These are phyloP conservation scores for Aspidiotus destructor DNA, from an alignment of 2,888 invertebrate genomes.

Conservation along the genomic window DNA sequence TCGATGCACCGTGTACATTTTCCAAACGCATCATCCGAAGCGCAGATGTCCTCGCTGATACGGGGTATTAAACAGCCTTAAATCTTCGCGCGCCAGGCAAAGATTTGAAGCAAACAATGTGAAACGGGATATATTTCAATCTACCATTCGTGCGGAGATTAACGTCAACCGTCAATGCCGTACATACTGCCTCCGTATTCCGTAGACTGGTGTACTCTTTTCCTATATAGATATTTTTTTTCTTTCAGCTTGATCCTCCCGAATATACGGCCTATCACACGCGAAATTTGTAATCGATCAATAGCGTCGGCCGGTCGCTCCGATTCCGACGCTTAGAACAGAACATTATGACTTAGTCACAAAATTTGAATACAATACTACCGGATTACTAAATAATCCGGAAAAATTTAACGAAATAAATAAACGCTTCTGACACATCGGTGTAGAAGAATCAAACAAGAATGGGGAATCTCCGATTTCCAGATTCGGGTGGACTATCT, in stretches of 20 bases:
- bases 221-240: not conserved
- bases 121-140: not conserved
- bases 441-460: too few relatives aligned
- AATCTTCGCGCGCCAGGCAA: not conserved
- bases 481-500: too few relatives aligned
- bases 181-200: too few relatives aligned
- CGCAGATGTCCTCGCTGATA: conserved; percentile 16
- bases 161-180: not conserved
- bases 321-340: too few relatives aligned
- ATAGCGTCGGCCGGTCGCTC: not conserved
- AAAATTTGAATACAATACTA: conserved; percentile 1
- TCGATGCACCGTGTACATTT: not conserved
- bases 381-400: conserved; percentile 1
- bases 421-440: not conserved
- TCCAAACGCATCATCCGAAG: not conserved
- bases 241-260: not conserved
- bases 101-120: conserved; percentile 1
- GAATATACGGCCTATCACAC: conserved; percentile 1
- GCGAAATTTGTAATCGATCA: not conserved
- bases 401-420: conserved; percentile 1
- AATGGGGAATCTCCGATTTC: too few relatives aligned
- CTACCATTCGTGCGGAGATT: not conserved
- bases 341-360: not conserved
- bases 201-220: too few relatives aligned
- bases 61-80: conserved; percentile 1